phyloP scores from a whole-genome alignment of 2,888 invertebrate genomes.

The Caenorhabditis wallacei region DNA sequence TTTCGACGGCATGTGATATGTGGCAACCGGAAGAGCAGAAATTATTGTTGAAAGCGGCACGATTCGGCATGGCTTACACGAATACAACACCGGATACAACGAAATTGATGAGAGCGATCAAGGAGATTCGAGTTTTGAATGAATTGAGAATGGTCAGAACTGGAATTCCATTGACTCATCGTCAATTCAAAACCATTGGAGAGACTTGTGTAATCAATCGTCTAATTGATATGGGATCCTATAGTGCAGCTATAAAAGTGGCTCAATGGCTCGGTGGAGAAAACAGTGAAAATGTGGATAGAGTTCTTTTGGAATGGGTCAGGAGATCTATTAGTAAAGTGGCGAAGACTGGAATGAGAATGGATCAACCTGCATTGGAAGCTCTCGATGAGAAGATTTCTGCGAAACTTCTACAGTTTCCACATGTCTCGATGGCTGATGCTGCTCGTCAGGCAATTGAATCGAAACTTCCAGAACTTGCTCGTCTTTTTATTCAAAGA shows the following conservation, averaged over 20 bases:
- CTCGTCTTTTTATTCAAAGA: constrained; percentile 69
- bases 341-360: constrained; percentile 50
- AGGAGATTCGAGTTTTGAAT: constrained; percentile 70
- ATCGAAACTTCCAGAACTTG: constrained; percentile 70
- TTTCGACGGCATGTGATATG: constrained; percentile 59
- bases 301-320: constrained; percentile 74
- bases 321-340: constrained; percentile 60
- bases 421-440: constrained; percentile 75
- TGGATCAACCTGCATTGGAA: constrained; percentile 62
- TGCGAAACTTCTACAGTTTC: constrained; percentile 66
- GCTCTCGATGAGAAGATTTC: constrained; percentile 70
- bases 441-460: constrained; percentile 71
- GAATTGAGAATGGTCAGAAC: constrained; percentile 63
- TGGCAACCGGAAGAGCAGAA: constrained; percentile 66
- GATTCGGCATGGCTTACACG: constrained; percentile 73
- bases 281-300: constrained; percentile 67
- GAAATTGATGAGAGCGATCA: constrained; percentile 66
- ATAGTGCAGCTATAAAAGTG: constrained; percentile 68
- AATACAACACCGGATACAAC: constrained; percentile 62
- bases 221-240: constrained; percentile 71
- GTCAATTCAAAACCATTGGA: constrained; percentile 65
- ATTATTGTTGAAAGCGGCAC: constrained; percentile 64
- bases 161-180: constrained; percentile 71
- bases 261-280: constrained; percentile 70
- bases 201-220: constrained; percentile 68